Percentiles rank a stretch among this genome's conserved stretches.
Evolutionary conservation across 1,140 invertebrate species (phyloP).

Genomic region (Apis cerana): DNA sequence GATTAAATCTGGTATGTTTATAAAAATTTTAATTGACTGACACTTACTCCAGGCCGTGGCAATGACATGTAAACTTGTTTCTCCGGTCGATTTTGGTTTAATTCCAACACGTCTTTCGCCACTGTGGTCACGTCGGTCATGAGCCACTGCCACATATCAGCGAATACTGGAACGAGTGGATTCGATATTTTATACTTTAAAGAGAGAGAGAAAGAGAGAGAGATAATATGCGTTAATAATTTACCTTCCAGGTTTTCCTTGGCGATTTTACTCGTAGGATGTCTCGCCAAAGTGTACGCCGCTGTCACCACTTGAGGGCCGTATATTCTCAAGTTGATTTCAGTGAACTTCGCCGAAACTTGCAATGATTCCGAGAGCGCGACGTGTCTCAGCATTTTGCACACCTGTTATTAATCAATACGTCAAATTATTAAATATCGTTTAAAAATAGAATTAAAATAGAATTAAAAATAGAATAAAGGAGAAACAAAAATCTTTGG

Average conservation of each 20-base stretch:
- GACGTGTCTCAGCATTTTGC: constrained; percentile 97
- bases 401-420: constrained; percentile 87
- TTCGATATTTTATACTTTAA: neutral
- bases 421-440: neutral
- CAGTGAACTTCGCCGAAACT: constrained; percentile 97
- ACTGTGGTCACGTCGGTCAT: constrained; percentile 93
- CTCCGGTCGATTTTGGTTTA: constrained; percentile 88
- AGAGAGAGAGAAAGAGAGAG: too few relatives aligned
- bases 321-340: constrained; percentile 96
- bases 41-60: constrained; percentile 94
- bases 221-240: too few relatives aligned
- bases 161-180: constrained; percentile 86
- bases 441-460: too few relatives aligned
- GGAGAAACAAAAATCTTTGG: neutral
- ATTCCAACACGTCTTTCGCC: constrained; percentile 94
- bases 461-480: too few relatives aligned
- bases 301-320: constrained; percentile 97
- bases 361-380: constrained; percentile 96
- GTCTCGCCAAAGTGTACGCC: constrained; percentile 93
- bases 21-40: neutral
- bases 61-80: constrained; percentile 97
- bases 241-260: constrained; percentile 96
- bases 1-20: too few relatives aligned
- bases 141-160: constrained; percentile 98
- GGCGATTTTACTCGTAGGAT: constrained; percentile 96